A percentile compares a stretch with the other conserved stretches of the same genome.
Conservation (phyloP, 2,888 invertebrate genomes). For the Cantharis nigra region DNA sequence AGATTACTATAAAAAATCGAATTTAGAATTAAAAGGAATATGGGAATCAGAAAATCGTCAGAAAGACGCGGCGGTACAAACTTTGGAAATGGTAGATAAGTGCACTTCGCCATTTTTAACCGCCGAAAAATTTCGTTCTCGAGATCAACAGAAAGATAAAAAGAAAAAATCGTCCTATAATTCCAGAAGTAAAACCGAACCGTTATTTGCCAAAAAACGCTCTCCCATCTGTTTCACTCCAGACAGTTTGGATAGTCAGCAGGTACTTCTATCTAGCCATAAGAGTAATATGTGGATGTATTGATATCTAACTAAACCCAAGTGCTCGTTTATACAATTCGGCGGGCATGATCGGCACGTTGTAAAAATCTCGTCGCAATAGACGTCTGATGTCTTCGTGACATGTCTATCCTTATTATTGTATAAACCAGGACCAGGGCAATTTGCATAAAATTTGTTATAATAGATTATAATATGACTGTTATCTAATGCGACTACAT, state of each 20-base stretch:
- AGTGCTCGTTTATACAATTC: neutral
- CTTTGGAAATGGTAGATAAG: conserved; percentile 56
- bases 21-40: conserved; percentile 39
- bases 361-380: too few species aligned
- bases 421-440: too few species aligned
- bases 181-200: conserved; percentile 43
- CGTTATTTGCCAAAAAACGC: conserved; percentile 40
- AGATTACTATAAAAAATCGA: conserved; percentile 46
- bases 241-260: conserved; percentile 49
- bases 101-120: conserved; percentile 52
- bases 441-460: neutral
- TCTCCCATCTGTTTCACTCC: conserved; percentile 48
- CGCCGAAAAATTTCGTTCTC: conserved; percentile 36
- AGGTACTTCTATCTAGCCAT: conserved; percentile 26
- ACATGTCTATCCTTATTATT: too few species aligned
- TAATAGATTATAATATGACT: neutral
- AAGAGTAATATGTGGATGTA: neutral
- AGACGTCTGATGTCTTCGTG: too few species aligned
- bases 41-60: conserved; percentile 24
- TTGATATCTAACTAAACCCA: neutral
- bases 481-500: neutral
- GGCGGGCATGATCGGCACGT: too few species aligned
- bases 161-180: conserved; percentile 36
- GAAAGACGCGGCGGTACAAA: conserved; percentile 61
- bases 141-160: conserved; percentile 22